Evolutionary conservation across 2,113 vertebrate species (phyloP).

Genomic region (Colossoma macropomum): DNA sequence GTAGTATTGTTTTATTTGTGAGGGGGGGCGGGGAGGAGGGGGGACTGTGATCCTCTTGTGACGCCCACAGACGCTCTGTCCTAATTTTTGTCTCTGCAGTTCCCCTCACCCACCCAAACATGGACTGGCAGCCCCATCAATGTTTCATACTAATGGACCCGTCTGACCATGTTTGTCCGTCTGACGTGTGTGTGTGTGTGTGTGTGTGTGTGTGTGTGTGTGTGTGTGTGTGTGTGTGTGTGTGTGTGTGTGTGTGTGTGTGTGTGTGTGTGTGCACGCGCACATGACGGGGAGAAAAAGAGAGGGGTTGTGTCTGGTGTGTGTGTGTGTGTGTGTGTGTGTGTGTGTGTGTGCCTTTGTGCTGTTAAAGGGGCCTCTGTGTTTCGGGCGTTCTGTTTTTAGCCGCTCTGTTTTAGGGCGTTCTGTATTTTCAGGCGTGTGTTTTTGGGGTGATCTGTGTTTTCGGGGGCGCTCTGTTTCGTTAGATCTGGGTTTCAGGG

Average conservation of each 20-base stretch:
- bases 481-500: no score
- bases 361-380: no score
- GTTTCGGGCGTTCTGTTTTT: no score
- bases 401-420: no score
- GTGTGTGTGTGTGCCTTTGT: conserved; percentile 44
- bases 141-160: conserved; percentile 76
- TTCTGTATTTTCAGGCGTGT: no score
- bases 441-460: no score
- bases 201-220: conserved; percentile 25
- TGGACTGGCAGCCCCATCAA: conserved; percentile 70
- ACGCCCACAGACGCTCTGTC: neutral
- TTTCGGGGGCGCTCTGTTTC: no score
- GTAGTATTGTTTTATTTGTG: no score
- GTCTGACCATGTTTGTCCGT: conserved; percentile 63
- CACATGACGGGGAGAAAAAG: conserved; percentile 24
- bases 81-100: conserved; percentile 57
- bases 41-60: neutral
- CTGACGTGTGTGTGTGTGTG: conserved; percentile 35
- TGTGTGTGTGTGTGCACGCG: conserved; percentile 41
- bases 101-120: conserved; percentile 57
- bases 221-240: conserved; percentile 3
- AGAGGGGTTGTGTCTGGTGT: no score
- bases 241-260: conserved; percentile 1
- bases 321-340: conserved; percentile 27
- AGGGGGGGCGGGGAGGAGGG: no score